Base-by-base conservation (phyloP, 1,140 invertebrate genomes). In the Danaus plexippus region DNA sequence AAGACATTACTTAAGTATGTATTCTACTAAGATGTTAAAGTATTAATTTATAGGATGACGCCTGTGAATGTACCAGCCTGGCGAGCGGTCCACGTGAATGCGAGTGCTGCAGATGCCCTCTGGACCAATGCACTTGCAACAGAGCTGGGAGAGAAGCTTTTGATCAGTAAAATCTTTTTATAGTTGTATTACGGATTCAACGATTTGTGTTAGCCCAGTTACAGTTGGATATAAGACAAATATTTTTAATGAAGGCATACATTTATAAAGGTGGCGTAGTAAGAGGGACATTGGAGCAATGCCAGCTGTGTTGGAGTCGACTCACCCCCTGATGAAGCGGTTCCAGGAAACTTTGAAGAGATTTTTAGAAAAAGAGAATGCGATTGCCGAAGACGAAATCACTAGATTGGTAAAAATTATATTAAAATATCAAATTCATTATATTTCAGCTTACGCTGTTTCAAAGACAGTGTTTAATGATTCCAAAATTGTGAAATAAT, bases 271-370 rank as follows among this genome's bases (percentile, higher is more conserved):
- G 67, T 85, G 78, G 82, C 80, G 82, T 9, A 64, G 54, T 46
- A 74, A 75, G 10, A 67, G 77, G 1, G 66, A 69, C 9, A 58
- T 78, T 4, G 75, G 69, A 13, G 71, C 75, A 10, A 77, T 82
- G 77, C 85, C 85, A 1, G 73, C 82, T 0, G 82, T 88, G 10
- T 72, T 88, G 45, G 82, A 87, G 42, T 64, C 85, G 0, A 72
- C 80, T 3, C 87, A 88, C 59, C 87, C 87, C 8, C 69, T 87
- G 12, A 87, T 88, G 84, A 81, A 86, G 63, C 73, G 73, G 40
- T 88, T 88, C 72, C 87, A 88, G 68, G 67, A 73, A 10, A 82
- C 82, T 0, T 69, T 87, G 0, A 79, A 75, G 43, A 66, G 71
- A 43, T 88, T 85, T 58, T 64, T 88, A 0, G 69, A 82, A 43